Base-by-base conservation (phyloP, 2,113 vertebrate genomes). In the Ellobius talpinus region DNA sequence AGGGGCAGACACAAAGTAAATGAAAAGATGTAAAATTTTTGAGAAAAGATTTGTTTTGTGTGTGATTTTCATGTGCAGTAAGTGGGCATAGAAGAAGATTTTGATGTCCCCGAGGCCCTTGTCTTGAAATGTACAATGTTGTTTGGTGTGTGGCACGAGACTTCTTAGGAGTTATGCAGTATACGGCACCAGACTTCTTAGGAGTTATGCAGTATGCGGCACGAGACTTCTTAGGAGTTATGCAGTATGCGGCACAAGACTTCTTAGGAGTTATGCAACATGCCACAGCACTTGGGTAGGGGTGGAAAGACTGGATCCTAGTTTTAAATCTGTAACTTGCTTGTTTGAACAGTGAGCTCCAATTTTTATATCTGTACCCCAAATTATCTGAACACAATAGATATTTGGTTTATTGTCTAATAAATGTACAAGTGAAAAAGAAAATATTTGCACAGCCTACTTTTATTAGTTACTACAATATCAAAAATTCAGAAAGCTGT, bases 351-450 rank as follows among this genome's bases (percentile, higher is more conserved):
- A 79, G 50, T 79, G 70, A 96, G 39, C 84, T 82, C 88, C 50
- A 93, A 21, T 11, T 95, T 94, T 90, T 95, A 74, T 87, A 82
- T 72, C 6, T 65, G 2, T 88, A 50, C 72, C 24, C n/a, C 79
- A 95, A 86, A 61, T 91, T 92, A 39, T 77, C 45, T 58, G 24
- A 92, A 17, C 14, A 45, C 9, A 87, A 55, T 65, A 76, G 29
- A 65, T 92, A 66, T 72, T 79, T 96, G 50, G 89, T 86, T 92
- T 87, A 58, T 39, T 91, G 68, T 86, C 78, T 92, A 39, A 89
- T 73, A 26, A 95, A 63, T 95, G 58, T 87, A 50, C 94, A 94
- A 89, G 55, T 95, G 42, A 94, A 73, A 91, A 50, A 91, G 45
- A 50, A 86, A 81, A 90, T 26, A 91, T 94, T 33, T 93, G 4